phyloP scores from a whole-genome alignment of 2,113 vertebrate species.

The Vidua macroura region DNA sequence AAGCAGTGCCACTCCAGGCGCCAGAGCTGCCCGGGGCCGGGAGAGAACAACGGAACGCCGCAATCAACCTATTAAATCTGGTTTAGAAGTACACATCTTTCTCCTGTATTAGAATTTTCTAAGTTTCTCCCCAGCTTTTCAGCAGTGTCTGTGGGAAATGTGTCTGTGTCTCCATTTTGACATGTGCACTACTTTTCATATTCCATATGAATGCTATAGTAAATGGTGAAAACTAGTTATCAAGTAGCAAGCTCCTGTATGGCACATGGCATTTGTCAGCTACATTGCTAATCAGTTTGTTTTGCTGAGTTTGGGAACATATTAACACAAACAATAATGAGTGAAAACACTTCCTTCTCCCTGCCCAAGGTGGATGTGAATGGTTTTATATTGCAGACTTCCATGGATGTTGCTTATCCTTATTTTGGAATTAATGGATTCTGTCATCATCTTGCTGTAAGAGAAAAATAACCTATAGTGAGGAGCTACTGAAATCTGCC shows the following conservation, averaged over 20 bases:
- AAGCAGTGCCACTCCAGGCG: too few relatives aligned
- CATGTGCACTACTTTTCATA: background rate
- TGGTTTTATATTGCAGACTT: background rate
- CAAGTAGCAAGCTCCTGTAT: background rate
- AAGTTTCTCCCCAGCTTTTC: background rate
- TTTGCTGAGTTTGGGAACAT: background rate
- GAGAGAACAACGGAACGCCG: too few relatives aligned
- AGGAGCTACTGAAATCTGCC: background rate
- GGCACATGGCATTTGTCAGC: background rate
- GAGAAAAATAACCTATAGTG: background rate
- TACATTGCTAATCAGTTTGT: background rate
- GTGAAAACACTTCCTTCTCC: background rate
- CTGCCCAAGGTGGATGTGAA: background rate
- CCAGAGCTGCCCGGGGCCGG: too few relatives aligned
- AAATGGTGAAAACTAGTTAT: background rate
- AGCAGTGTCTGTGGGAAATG: background rate
- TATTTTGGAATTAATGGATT: background rate
- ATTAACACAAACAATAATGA: accelerated
- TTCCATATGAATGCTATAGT: background rate
- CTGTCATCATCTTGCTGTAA: background rate
- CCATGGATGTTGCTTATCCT: background rate
- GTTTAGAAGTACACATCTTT: background rate
- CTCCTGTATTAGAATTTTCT: background rate
- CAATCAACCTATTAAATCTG: background rate
- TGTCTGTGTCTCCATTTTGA: background rate